Conservation (phyloP, 2,888 invertebrate genomes). For the Asteroscopus sphinx region DNA sequence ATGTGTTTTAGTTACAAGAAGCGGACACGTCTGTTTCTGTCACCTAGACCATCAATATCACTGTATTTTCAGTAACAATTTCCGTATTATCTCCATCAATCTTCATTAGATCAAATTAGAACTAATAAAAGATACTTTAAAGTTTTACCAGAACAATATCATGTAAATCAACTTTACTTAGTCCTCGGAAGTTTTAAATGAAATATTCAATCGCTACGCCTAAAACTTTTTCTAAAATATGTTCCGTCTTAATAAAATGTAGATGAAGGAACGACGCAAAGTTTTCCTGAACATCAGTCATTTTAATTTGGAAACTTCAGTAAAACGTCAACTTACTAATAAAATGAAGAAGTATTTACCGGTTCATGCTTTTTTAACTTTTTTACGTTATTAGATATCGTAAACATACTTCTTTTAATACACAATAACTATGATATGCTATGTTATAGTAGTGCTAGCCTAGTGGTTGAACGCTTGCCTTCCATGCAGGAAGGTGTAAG, state of each 20-base stretch:
- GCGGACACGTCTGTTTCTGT: no score
- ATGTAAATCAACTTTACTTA: constrained; percentile 24
- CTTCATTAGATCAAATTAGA: no score
- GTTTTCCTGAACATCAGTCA: constrained; percentile 51
- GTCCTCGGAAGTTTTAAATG: constrained; percentile 62
- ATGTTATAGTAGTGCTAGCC: no score
- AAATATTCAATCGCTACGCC: constrained; percentile 70
- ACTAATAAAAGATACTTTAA: not conserved
- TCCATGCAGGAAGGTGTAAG: no score
- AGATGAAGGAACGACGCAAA: constrained; percentile 70
- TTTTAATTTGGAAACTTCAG: constrained; percentile 26
- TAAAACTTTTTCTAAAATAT: constrained; percentile 64
- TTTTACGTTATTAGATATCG: not conserved
- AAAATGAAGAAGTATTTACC: constrained; percentile 14
- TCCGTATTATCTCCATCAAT: no score
- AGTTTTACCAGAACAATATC: constrained; percentile 12
- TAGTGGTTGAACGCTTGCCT: no score
- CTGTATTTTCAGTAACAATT: no score
- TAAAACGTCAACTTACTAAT: constrained; percentile 27
- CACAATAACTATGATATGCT: no score
- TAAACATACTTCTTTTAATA: no score
- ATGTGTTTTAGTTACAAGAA: no score
- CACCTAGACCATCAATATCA: no score
- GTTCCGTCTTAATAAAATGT: constrained; percentile 78
- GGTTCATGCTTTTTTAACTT: not conserved